Base-by-base conservation (phyloP, 1,140 invertebrate species). In the Eumeta japonica region DNA sequence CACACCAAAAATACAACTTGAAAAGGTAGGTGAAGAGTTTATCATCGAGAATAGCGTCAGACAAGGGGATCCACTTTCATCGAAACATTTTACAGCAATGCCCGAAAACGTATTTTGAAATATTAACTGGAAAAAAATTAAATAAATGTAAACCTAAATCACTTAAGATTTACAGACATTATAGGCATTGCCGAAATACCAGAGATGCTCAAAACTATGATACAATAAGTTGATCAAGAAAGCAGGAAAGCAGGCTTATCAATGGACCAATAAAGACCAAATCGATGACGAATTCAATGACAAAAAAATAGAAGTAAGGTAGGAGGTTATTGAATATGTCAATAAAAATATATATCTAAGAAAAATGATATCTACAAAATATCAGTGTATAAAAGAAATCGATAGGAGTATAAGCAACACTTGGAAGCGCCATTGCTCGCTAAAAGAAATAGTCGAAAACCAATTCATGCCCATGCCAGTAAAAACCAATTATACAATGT, bases 1-100 rank as follows among this genome's bases (percentile, higher is more conserved):
- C n/a, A 29, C 27, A 20, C 14, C 36, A 16, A 37, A 37, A 15
- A 29, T 55, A 1, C 47, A 47, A 31, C 28, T 52, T 35, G 45
- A 52, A 43, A 48, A 37, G 16, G 48, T 46, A 43, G 32, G 50
- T 0, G 1, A 35, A 1, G 10, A 24, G n/a, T 50, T 56, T 16
- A 38, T 17, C 37, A 27, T 52, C 35, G 31, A 10, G 33, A 48
- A 48, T 42, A 47, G 52, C 1, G 44, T 51, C 11, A 45, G 42
- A 34, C 48, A 54, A 19, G 45, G 52, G 27, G 45, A 55, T 12
- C 52, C 45, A 10, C 37, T 52, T 13, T 56, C 43, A 19, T 45
- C 46, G 20, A 56, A 48, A 41, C 16, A 53, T 15, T 55, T 52
- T 19, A 41, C 41, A 0, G 47, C 47, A 2, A 50, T 50, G 1